Percentiles rank a stretch among this genome's conserved stretches.
Evolutionary conservation across 1,140 invertebrate species (phyloP).

Genomic region (Caenorhabditis remanei): DNA sequence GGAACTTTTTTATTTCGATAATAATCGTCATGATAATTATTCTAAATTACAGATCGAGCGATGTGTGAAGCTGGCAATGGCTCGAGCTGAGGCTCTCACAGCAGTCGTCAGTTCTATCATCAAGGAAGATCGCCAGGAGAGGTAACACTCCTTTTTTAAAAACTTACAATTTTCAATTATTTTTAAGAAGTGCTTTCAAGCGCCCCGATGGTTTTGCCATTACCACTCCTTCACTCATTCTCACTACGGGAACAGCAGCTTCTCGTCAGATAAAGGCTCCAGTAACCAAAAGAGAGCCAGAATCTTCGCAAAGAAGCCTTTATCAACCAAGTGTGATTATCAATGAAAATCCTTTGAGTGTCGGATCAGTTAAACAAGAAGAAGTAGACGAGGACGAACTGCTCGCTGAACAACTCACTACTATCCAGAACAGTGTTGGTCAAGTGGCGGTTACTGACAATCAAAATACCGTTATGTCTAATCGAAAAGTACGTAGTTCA

Average conservation of each 20-base stretch:
- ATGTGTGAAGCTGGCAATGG: conserved; percentile 84
- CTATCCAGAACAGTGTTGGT: conserved; percentile 15
- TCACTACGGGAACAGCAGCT: background rate
- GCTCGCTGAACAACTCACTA: conserved; percentile 12
- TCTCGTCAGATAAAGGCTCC: background rate
- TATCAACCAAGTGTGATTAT: conserved; percentile 56
- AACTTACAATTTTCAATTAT: conserved; percentile 62
- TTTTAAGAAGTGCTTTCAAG: conserved; percentile 52
- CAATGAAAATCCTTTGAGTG: conserved; percentile 43
- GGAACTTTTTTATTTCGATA: too few relatives aligned
- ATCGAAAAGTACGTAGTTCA: background rate
- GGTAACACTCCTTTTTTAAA: conserved; percentile 78
- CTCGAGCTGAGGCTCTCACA: conserved; percentile 84
- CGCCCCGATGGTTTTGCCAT: conserved; percentile 30
- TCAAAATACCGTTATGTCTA: background rate
- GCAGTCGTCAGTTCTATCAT: conserved; percentile 85
- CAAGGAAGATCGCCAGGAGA: conserved; percentile 83
- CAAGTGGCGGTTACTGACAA: conserved; percentile 34
- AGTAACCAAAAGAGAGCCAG: background rate
- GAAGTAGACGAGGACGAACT: conserved; percentile 50
- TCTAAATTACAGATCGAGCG: conserved; percentile 81
- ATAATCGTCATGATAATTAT: background rate
- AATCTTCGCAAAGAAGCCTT: background rate
- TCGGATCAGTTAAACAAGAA: conserved; percentile 27
- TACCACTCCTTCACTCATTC: background rate